Conservation (phyloP, 2,113 vertebrate species). For the Syngnathus scovelli region DNA sequence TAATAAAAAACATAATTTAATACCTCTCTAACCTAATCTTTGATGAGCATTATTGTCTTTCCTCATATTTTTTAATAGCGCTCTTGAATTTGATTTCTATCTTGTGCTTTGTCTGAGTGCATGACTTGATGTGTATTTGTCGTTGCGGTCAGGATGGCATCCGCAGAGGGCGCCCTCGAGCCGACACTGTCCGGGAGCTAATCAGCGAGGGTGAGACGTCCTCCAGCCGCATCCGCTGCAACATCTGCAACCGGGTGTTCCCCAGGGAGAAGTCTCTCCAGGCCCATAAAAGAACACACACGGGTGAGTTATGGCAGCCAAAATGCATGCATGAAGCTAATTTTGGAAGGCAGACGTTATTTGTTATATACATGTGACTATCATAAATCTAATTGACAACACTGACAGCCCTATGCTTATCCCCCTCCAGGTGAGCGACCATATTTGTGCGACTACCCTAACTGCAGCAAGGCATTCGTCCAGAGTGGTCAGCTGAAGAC, state of each 20-base stretch:
- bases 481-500: constrained; percentile 98
- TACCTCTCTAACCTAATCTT: not conserved
- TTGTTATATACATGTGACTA: not conserved
- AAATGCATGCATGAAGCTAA: not conserved
- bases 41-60: no score
- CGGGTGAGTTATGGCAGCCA: constrained; percentile 71
- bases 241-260: constrained; percentile 94
- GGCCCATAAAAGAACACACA: constrained; percentile 96
- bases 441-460: constrained; percentile 94
- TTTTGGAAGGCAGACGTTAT: not conserved
- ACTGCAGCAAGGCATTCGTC: constrained; percentile 96
- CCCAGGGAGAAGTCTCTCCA: constrained; percentile 94
- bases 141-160: constrained; percentile 77
- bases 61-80: no score
- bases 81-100: no score
- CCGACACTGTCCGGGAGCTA: constrained; percentile 89
- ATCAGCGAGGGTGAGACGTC: constrained; percentile 93
- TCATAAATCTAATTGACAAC: not conserved
- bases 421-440: constrained; percentile 83
- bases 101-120: not conserved
- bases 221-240: constrained; percentile 94
- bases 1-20: not conserved
- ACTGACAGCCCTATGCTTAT: not conserved
- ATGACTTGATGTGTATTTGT: not conserved
- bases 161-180: constrained; percentile 86